Evolutionary conservation across 2,113 vertebrate genomes (phyloP).

Genomic region (Sinocyclocheilus grahami): DNA sequence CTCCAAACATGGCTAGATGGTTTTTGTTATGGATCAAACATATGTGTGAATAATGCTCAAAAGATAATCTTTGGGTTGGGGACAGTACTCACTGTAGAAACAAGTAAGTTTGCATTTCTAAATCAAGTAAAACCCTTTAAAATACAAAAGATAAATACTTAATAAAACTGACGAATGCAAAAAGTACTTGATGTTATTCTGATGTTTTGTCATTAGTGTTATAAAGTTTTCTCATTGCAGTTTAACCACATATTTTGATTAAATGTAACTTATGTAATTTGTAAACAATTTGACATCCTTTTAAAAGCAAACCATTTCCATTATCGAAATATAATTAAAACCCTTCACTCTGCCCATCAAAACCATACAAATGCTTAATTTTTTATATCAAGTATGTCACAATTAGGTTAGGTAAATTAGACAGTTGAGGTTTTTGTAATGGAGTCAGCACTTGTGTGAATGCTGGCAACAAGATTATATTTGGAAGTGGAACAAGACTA

Average conservation of each 20-base stretch:
- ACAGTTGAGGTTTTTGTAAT: conserved; percentile 11
- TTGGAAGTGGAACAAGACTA: conserved; percentile 54
- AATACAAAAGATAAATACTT: not conserved
- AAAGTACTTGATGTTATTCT: not conserved
- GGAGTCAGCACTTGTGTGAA: conserved; percentile 30
- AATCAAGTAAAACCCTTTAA: not conserved
- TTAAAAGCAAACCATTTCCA: not conserved
- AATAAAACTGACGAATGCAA: not conserved
- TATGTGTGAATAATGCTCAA: not conserved
- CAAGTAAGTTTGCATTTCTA: conserved; percentile 44
- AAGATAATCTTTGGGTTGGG: conserved; percentile 57
- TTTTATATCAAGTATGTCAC: not conserved
- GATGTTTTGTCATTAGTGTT: not conserved
- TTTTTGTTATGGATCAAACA: conserved; percentile 12
- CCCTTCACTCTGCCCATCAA: not conserved
- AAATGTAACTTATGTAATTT: not conserved
- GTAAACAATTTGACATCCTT: not conserved
- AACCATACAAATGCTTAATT: not conserved
- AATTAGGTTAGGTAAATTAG: not conserved
- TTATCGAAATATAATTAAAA: not conserved
- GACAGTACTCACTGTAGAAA: conserved; percentile 47
- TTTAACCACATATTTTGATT: not conserved
- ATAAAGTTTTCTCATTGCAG: not conserved
- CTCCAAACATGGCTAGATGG: too few relatives aligned
- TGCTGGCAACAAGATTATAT: conserved; percentile 50